Base-by-base conservation (phyloP, 2,113 vertebrate genomes). In the Dendrocopos noguchii region DNA sequence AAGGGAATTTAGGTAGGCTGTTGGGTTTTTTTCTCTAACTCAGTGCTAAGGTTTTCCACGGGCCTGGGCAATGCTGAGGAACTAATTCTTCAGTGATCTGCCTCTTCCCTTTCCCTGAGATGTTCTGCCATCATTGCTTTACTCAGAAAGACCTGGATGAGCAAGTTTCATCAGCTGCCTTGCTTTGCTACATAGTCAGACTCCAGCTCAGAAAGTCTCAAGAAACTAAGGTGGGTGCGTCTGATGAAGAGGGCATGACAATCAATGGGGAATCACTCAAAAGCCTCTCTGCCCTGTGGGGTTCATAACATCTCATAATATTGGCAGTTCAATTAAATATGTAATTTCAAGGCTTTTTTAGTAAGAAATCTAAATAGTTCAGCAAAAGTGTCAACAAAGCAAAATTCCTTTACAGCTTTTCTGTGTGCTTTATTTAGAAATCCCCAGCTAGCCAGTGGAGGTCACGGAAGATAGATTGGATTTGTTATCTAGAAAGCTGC, bases 1-100 rank as follows among this genome's bases (percentile, higher is more conserved):
- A 73, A 73, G 15, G 5, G 50, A 73, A 7, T 29, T 76, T 33
- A 8, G 22, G 44, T 13, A 39, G 39, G 39, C 39, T 36, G 36
- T 52, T 42, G 42, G 11, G 8, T 4, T 52, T 60, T 36, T 36
- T 5, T 19, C 33, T 73, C 17, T n/a, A 31, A n/a, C 22, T 46
- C 1, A 0, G 4, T 27, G 50, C 10, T 86, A 46, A 83, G 1
- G 0, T 78, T 57, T 84, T 42, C 25, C 29, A 27, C 14, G 36
- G 10, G 17, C 25, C 57, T 36, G 36, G 6, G 10, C 5, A 77
- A 28, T 53, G 13, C 31, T 18, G 9, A 84, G 39, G 29, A 91
- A 88, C 47, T 67, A 73, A 60, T 12, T 83, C 74, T 47, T 29
- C 10, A 15, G 33, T 39, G 15, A 57, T 34, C 22, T 0, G 0